Evolutionary conservation across 2,888 invertebrate species (phyloP).

Genomic region (Mythimna impura): DNA sequence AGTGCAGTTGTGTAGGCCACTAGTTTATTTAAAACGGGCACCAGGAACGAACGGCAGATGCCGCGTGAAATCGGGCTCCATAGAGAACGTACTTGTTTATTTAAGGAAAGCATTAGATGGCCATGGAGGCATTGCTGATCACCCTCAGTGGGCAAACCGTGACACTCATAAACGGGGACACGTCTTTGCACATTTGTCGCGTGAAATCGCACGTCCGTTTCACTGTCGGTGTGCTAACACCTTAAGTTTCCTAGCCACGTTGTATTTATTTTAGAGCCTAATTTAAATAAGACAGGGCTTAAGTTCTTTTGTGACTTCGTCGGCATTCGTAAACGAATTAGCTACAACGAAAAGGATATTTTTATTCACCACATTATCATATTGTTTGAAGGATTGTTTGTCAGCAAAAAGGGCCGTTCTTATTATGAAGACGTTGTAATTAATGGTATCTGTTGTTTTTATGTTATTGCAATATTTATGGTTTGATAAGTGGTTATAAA

Average conservation of each 20-base stretch:
- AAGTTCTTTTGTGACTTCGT: slow-evolving; percentile 86
- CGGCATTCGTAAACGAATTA: slow-evolving; percentile 87
- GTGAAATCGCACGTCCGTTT: slow-evolving; percentile 40
- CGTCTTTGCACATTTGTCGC: slow-evolving; percentile 44
- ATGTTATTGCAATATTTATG: neutral
- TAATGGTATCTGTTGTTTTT: neutral
- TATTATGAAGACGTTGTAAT: slow-evolving; percentile 9
- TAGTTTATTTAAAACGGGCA: slow-evolving; percentile 56
- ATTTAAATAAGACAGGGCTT: slow-evolving; percentile 88
- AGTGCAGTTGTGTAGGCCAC: slow-evolving; percentile 50
- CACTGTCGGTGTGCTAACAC: slow-evolving; percentile 44
- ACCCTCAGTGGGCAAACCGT: slow-evolving; percentile 44
- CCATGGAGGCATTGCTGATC: slow-evolving; percentile 39
- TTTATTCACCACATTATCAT: slow-evolving; percentile 75
- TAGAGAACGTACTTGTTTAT: slow-evolving; percentile 52
- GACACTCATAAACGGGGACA: slow-evolving; percentile 37
- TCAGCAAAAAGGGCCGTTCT: slow-evolving; percentile 33
- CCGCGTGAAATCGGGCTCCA: slow-evolving; percentile 46
- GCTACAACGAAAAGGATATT: slow-evolving; percentile 76
- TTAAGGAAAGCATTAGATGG: slow-evolving; percentile 53
- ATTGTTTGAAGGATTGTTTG: slow-evolving; percentile 65
- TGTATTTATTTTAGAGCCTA: slow-evolving; percentile 88
- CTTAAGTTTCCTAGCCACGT: slow-evolving; percentile 68
- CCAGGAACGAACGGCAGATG: slow-evolving; percentile 18
- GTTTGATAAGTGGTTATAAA: neutral